Conservation (phyloP, 1,140 invertebrate genomes). For the Planococcus citri region DNA sequence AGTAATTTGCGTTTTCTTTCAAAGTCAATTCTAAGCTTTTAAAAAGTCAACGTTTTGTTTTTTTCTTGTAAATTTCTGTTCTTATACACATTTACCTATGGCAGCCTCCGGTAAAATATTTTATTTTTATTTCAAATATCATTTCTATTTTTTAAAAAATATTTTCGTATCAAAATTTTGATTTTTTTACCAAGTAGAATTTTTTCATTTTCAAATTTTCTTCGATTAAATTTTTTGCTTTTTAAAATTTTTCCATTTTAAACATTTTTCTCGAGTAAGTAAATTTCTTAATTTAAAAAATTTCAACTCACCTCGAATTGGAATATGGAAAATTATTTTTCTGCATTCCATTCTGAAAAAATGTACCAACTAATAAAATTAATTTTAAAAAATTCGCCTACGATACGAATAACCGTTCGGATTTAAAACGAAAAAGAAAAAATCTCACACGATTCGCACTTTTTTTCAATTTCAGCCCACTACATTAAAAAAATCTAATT, state of each 20-base stretch:
- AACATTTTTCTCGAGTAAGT: too few relatives aligned
- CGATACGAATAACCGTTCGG: too few relatives aligned
- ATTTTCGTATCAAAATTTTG: not conserved
- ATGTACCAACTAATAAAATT: too few relatives aligned
- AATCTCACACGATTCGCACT: not conserved
- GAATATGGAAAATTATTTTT: too few relatives aligned
- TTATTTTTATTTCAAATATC: too few relatives aligned
- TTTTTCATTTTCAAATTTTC: not conserved
- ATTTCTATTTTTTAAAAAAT: not conserved
- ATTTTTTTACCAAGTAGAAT: not conserved
- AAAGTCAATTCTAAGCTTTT: too few relatives aligned
- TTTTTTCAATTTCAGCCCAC: not conserved
- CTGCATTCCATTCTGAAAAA: too few relatives aligned
- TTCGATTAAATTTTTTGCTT: not conserved
- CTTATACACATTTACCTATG: not conserved
- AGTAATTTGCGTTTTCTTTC: not conserved
- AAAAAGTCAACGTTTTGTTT: not conserved
- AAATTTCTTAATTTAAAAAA: too few relatives aligned
- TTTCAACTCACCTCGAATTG: too few relatives aligned
- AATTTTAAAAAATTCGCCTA: not conserved
- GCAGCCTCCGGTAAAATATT: not conserved
- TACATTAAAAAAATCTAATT: conserved; percentile 4
- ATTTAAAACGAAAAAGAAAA: not conserved
- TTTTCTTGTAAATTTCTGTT: not conserved
- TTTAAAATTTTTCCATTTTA: too few relatives aligned